Base-by-base conservation (phyloP, 2,888 invertebrate genomes). In the Sinhomidia bicolor region DNA sequence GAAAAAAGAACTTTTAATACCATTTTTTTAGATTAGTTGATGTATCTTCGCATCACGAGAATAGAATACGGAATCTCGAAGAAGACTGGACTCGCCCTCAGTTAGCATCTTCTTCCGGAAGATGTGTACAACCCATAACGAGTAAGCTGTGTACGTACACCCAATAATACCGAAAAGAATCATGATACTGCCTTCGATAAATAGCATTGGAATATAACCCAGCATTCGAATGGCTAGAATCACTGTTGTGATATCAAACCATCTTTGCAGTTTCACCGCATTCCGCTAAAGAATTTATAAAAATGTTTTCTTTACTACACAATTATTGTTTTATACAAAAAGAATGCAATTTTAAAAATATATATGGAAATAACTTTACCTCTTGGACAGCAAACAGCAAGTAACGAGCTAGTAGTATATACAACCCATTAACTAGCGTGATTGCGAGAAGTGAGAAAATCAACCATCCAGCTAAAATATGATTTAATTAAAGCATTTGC, bases 201-300 rank as follows among this genome's bases (percentile, higher is more conserved):
- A 80, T 0, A 89, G 60, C 51, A 78, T 47, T 5, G 78, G 62
- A 32, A 85, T 44, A 51, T 85, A 90, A n/a, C 84, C 86, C 5
- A 89, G 32, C 17, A 90, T 23, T 36, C 89, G 60, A 20, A 91
- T 20, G 2, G 80, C 81, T 14, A 90, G 47, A 23, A 91, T 62
- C 12, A 80, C 84, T 7, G 86, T 54, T 9, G 90, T 87, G 10
- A 90, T 57, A 6, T 78, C 80, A 47, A 89, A 89, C 91, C 91
- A 91, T 47, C 81, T 78, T 17, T 82, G 85, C 0, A 90, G 41
- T 36, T 90, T 90, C 5, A 57, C 54, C 14, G 83, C 23, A 76
- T 91, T 85, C 76, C 89, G 89, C 91, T 91, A 88, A 1, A 89
- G 87, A 76, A 51, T 5, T n/a, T n/a, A n/a, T n/a, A n/a, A n/a